A percentile compares a stretch with the other conserved stretches of the same genome.
Evolutionary conservation across 2,797 vertebrate species (phyloP).

Genomic region (Pantherophis vulpinus): DNA sequence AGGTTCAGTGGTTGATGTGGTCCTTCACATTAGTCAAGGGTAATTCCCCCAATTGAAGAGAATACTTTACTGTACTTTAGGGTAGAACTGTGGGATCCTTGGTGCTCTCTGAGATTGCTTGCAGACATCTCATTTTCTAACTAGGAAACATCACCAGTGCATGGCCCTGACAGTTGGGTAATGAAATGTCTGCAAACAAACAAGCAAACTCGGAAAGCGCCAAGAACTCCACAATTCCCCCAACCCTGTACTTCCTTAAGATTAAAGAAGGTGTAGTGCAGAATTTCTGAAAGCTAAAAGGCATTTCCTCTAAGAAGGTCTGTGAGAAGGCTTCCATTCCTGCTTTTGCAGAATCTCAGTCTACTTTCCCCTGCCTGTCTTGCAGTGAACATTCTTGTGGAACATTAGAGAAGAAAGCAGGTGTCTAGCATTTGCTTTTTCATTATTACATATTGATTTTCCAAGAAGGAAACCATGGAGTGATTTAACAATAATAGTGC

Average conservation of each 20-base stretch:
- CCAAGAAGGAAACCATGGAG: neutral
- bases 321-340: constrained; percentile 14
- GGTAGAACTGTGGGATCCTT: neutral
- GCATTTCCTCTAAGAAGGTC: neutral
- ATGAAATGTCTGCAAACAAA: neutral
- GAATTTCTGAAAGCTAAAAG: neutral
- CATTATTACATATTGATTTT: neutral
- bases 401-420: neutral
- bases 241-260: neutral
- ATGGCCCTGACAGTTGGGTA: neutral
- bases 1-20: neutral
- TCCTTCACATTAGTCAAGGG: neutral
- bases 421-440: neutral
- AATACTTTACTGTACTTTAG: neutral
- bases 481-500: neutral
- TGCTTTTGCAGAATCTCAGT: neutral
- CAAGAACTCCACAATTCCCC: neutral
- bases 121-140: neutral
- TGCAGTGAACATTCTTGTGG: neutral
- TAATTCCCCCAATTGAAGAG: neutral
- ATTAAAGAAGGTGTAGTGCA: neutral
- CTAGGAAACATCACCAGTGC: neutral
- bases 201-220: neutral
- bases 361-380: neutral
- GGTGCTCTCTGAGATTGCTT: neutral